A percentile compares a stretch with the other conserved stretches of the same genome.
Evolutionary conservation across 2,113 vertebrate species (phyloP).

Genomic region (Halcyon malimbica): DNA sequence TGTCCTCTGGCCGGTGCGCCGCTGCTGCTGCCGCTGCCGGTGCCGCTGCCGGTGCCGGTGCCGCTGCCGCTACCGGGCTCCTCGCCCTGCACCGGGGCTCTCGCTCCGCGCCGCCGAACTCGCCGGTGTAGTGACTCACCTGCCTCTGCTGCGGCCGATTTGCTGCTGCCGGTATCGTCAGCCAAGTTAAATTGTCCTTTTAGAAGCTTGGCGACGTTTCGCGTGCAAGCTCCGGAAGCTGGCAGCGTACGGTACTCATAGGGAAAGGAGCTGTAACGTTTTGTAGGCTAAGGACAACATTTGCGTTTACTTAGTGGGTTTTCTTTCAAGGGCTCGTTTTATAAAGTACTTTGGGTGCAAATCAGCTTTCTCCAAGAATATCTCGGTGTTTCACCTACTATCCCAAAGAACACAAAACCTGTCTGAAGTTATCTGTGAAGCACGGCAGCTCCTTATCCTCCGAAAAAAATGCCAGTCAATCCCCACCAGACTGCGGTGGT

Average conservation of each 20-base stretch:
- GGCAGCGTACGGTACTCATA: not conserved
- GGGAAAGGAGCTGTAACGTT: not conserved
- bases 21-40: too few species aligned
- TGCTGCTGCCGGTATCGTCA: not conserved
- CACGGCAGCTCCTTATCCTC: not conserved
- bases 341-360: not conserved
- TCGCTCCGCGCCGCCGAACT: rapidly evolving
- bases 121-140: rapidly evolving
- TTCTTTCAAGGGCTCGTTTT: not conserved
- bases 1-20: not conserved
- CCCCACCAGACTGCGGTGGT: not conserved
- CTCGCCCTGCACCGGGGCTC: not conserved
- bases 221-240: not conserved
- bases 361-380: not conserved
- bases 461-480: not conserved
- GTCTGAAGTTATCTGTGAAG: not conserved
- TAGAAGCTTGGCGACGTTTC: not conserved
- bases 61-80: not conserved
- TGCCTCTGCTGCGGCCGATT: rapidly evolving
- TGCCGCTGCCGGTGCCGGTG: too few species aligned
- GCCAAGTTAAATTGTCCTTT: not conserved
- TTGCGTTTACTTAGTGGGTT: not conserved
- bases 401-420: not conserved
- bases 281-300: not conserved
- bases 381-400: not conserved